Conservation (phyloP, 2,888 invertebrate species). For the Diplazon laetatorius region DNA sequence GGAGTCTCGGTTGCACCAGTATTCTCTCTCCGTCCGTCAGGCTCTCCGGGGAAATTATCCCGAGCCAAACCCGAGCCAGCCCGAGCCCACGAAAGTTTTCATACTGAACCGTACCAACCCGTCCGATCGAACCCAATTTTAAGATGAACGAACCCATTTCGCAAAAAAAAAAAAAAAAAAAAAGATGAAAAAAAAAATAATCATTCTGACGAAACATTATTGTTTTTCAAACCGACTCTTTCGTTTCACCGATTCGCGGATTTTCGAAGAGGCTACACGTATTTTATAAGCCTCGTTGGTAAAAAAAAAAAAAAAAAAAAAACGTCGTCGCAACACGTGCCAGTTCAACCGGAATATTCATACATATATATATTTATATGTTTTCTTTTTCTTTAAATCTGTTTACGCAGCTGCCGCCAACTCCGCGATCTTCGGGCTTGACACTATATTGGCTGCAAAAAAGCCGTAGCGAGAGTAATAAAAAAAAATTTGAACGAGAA, state of each 20-base stretch:
- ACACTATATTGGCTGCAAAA: too few species aligned
- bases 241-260: not conserved
- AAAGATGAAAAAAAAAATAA: too few species aligned
- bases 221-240: not conserved
- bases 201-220: not conserved
- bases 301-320: too few species aligned
- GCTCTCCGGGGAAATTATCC: constrained; percentile 60
- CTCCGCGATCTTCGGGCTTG: constrained; percentile 22
- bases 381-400: too few species aligned
- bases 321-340: constrained; percentile 16
- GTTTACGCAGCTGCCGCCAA: constrained; percentile 72
- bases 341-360: too few species aligned
- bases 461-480: too few species aligned
- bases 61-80: constrained; percentile 20
- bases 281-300: too few species aligned
- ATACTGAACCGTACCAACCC: constrained; percentile 46
- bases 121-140: constrained; percentile 53
- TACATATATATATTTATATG: too few species aligned
- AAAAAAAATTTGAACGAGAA: constrained; percentile 1
- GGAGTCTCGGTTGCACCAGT: constrained; percentile 29
- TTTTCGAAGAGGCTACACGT: constrained; percentile 23
- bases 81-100: constrained; percentile 28
- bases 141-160: constrained; percentile 34
- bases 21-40: constrained; percentile 5
- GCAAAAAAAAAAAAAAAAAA: constrained; percentile 10